Base-by-base conservation (phyloP, 2,113 vertebrate genomes). In the Thamnaconus septentrionalis region DNA sequence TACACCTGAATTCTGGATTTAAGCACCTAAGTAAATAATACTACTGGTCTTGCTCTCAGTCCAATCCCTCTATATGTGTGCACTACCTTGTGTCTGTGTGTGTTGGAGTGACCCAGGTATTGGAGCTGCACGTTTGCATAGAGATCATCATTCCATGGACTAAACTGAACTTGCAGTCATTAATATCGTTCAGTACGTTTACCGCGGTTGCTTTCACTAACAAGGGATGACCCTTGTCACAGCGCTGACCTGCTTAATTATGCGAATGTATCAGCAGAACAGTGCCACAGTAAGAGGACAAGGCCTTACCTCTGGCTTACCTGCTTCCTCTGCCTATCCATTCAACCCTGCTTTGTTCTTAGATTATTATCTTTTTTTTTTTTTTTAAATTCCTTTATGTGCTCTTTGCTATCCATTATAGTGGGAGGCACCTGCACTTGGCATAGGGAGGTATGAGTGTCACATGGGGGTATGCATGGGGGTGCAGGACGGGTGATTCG, bases 231-330 rank as follows among this genome's bases (percentile, higher is more conserved):
- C 69, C 69, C 11, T 54, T 7, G 1, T 42, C 5, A 18, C 56
- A n/a, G 62, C 67, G 65, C 18, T 11, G 67, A 66, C 57, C 66
- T 66, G 18, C 18, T 31, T 31, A 31, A 31, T 31, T 31, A 31
- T 31, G 18, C 2, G 18, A 31, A 31, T 31, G 43, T 63, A 65
- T 76, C 46, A 56, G 57, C 47, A 51, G 60, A 54, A 63, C 61
- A 60, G 69, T 67, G 77, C 6, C 41, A 54, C 55, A 48, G 62
- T 58, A 76, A 63, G 62, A 66, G 43, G 52, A 66, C 41, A 49
- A 70, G 44, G 49, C 41, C 51, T 84, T 70, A 79, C 79, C 83
- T 80, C 75, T 78, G 73, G 58, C 75, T 85, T 79, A 87, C 84
- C 71, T 81, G 70, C 51, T 72, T 59, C 66, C 53, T 61, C 42